These are phyloP conservation scores for Drosophila baimaii DNA, from an alignment of 1,140 invertebrate genomes.

Conservation along the genomic window DNA sequence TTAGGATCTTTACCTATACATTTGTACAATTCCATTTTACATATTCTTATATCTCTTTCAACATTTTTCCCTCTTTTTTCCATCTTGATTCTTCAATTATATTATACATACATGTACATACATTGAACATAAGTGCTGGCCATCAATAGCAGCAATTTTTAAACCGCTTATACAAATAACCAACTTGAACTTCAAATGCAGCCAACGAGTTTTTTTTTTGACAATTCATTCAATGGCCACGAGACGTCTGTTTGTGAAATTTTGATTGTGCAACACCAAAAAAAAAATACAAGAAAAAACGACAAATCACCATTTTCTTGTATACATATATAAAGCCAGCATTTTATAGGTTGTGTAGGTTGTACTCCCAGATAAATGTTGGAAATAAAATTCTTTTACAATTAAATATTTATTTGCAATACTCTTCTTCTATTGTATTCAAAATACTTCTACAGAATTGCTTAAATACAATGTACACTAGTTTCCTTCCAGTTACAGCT, in stretches of 20 bases:
- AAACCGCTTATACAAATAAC: slow-evolving; percentile 13
- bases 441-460: not conserved
- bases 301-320: not conserved
- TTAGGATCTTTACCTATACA: not conserved
- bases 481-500: too few relatives aligned
- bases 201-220: not conserved
- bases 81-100: not conserved
- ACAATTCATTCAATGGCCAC: slow-evolving; percentile 8
- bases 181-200: slow-evolving; percentile 15
- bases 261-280: slow-evolving; percentile 8
- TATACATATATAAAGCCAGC: not conserved
- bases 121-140: not conserved
- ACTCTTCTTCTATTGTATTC: not conserved
- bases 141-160: slow-evolving; percentile 13
- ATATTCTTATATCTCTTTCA: not conserved
- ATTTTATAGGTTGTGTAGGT: too few relatives aligned
- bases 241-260: slow-evolving; percentile 12
- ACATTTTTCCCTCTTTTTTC: not conserved
- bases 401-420: too few relatives aligned
- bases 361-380: not conserved
- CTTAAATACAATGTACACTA: too few relatives aligned
- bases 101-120: not conserved
- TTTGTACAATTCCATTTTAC: not conserved
- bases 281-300: not conserved
- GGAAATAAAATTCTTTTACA: not conserved